A percentile compares a stretch with the other conserved stretches of the same genome.
These are phyloP conservation scores for Girardinichthys multiradiatus DNA, from an alignment of 2,113 vertebrate species.

Conservation along the genomic window DNA sequence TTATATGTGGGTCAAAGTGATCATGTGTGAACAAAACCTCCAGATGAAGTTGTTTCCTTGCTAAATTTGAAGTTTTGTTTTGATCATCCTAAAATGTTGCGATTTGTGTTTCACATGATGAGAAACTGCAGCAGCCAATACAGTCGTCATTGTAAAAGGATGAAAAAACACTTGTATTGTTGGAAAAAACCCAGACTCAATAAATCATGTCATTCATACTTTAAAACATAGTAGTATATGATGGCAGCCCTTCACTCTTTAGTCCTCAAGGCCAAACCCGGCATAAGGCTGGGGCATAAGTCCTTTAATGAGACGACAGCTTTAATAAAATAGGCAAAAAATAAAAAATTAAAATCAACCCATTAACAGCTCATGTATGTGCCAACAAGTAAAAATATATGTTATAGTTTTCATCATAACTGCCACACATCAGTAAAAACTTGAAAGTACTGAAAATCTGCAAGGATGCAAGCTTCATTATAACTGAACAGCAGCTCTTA, in stretches of 20 bases:
- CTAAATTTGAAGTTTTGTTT: too few relatives aligned
- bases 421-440: neutral
- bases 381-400: neutral
- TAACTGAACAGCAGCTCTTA: constrained; percentile 1
- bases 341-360: too few relatives aligned
- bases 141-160: too few relatives aligned
- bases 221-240: neutral
- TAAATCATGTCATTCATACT: neutral
- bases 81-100: too few relatives aligned
- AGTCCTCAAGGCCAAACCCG: constrained; percentile 5
- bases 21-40: too few relatives aligned
- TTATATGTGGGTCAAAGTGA: too few relatives aligned
- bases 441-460: neutral
- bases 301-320: constrained; percentile 6
- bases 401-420: neutral
- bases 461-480: constrained; percentile 24
- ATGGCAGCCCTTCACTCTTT: neutral
- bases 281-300: constrained; percentile 4
- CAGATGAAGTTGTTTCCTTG: too few relatives aligned
- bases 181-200: too few relatives aligned
- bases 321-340: neutral
- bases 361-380: neutral
- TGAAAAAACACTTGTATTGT: too few relatives aligned
- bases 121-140: too few relatives aligned
- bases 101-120: too few relatives aligned